These are phyloP conservation scores for Brachyhypopomus occidentalis DNA, from an alignment of 2,113 vertebrate genomes.

Conservation along the genomic window DNA sequence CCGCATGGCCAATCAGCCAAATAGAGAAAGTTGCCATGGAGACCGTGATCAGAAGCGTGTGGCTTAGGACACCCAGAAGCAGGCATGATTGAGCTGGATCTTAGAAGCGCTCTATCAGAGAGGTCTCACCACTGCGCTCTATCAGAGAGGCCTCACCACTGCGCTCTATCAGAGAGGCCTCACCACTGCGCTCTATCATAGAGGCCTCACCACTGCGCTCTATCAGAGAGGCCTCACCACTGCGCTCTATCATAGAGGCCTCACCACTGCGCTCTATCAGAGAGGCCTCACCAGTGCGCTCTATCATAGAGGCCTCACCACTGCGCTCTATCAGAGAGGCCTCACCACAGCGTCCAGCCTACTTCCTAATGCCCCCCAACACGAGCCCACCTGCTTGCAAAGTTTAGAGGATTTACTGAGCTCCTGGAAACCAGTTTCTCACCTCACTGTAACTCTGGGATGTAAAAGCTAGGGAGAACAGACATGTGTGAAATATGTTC, in stretches of 20 bases:
- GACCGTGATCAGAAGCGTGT: conserved; percentile 2
- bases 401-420: not conserved
- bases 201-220: too few species aligned
- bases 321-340: not conserved
- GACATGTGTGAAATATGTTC: not conserved
- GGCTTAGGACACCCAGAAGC: not conserved
- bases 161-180: too few species aligned
- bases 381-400: not conserved
- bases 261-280: too few species aligned
- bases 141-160: too few species aligned
- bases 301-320: too few species aligned
- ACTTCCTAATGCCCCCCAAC: not conserved
- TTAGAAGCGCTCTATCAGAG: not conserved
- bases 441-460: conserved; percentile 6
- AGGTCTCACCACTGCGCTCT: too few species aligned
- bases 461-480: not conserved
- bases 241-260: too few species aligned
- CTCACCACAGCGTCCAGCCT: not conserved
- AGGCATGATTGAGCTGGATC: not conserved
- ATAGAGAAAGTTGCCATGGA: conserved; percentile 4
- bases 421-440: not conserved
- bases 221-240: too few species aligned
- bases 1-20: not conserved
- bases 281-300: too few species aligned
- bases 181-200: too few species aligned